Conservation (phyloP, 2,113 vertebrate species). For the Epinephelus lanceolatus region DNA sequence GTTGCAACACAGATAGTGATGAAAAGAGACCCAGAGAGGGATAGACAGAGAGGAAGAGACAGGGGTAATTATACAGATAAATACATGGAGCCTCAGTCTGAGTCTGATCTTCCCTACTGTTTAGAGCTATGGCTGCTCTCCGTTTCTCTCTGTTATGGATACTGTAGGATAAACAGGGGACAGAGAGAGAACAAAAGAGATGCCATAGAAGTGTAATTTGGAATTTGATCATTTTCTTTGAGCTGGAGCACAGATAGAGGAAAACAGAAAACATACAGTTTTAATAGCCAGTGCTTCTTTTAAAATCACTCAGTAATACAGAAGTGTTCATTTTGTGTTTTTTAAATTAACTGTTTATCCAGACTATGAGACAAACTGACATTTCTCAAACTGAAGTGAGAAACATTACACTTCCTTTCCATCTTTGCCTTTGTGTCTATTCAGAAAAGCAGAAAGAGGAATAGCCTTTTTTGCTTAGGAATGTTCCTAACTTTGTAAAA, state of each 20-base stretch:
- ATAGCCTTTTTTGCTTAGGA: no score
- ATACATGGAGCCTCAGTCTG: conserved; percentile 17
- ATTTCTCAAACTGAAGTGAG: no score
- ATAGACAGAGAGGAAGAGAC: conserved; percentile 26
- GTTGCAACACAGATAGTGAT: conserved; percentile 13
- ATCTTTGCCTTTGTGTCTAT: no score
- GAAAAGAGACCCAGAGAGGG: conserved; percentile 22
- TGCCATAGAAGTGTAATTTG: no score
- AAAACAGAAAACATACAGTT: background rate
- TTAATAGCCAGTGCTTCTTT: no score
- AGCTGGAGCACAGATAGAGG: background rate
- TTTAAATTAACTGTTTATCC: no score
- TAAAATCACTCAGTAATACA: no score
- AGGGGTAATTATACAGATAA: conserved; percentile 34
- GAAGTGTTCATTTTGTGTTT: no score
- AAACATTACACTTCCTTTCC: no score
- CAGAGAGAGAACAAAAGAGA: background rate
- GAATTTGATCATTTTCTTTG: background rate
- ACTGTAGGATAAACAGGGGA: background rate
- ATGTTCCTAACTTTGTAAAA: no score
- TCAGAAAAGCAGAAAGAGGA: no score
- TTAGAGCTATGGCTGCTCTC: background rate
- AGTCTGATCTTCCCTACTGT: background rate
- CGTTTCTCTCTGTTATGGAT: background rate
- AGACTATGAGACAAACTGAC: no score